Conservation (phyloP, 2,113 vertebrate genomes). For the Tricholaema leucomelas region DNA sequence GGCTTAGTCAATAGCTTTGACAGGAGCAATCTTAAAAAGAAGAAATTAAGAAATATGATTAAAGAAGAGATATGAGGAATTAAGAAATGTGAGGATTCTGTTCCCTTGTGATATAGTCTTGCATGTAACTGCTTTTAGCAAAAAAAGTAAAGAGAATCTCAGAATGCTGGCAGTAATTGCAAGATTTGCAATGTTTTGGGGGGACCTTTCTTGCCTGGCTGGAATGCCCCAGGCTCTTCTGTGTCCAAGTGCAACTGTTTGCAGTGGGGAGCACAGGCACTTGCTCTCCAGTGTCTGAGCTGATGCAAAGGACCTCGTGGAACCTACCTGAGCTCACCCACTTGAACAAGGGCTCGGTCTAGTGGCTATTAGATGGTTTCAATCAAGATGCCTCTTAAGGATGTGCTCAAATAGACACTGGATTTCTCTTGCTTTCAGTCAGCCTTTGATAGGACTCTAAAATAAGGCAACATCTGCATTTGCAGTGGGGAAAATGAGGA, state of each 20-base stretch:
- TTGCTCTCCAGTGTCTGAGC: neutral
- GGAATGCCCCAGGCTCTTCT: neutral
- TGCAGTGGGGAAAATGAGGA: neutral
- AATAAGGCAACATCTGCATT: neutral
- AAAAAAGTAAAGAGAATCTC: neutral
- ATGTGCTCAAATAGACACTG: neutral
- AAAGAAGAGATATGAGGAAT: neutral
- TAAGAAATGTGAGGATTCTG: neutral
- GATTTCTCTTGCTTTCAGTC: neutral
- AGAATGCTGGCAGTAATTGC: neutral
- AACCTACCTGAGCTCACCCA: neutral
- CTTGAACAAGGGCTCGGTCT: neutral
- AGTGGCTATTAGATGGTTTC: neutral
- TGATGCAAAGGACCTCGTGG: neutral
- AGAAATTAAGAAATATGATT: neutral
- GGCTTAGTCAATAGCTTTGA: neutral
- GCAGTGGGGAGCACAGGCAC: rapidly evolving
- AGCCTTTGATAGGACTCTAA: neutral
- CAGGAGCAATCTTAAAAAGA: neutral
- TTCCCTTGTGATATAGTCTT: neutral
- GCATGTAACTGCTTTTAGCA: neutral
- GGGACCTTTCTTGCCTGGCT: neutral
- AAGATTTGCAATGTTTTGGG: neutral
- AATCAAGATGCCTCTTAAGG: neutral
- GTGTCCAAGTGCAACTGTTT: neutral